A percentile compares a stretch with the other conserved stretches of the same genome.
These are phyloP conservation scores for Hystrix cristata DNA, from an alignment of 2,113 vertebrate genomes.

Conservation along the genomic window DNA sequence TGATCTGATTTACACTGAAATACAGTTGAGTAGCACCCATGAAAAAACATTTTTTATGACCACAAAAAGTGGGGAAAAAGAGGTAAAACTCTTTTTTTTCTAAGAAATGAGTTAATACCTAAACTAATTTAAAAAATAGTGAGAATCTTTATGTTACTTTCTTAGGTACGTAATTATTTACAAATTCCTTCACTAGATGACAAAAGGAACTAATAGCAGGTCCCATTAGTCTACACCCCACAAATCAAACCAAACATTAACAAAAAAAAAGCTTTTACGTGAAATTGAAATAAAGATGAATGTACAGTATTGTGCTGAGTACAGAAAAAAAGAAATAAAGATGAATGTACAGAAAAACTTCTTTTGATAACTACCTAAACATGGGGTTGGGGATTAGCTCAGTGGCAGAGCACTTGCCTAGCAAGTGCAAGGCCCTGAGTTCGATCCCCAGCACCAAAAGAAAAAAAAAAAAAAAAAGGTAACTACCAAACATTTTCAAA, in stretches of 20 bases:
- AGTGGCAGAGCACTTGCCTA: too few species aligned
- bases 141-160: background rate
- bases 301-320: background rate
- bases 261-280: background rate
- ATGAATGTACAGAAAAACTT: background rate
- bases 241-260: slow-evolving; percentile 33
- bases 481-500: slow-evolving; percentile 35
- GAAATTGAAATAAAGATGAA: background rate
- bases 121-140: slow-evolving; percentile 32
- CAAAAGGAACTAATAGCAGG: background rate
- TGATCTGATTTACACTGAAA: background rate
- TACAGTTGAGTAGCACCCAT: background rate
- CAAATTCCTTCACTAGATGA: background rate
- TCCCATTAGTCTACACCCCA: background rate
- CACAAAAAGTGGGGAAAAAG: background rate
- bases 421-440: too few species aligned
- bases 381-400: too few species aligned
- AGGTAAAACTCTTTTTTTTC: background rate
- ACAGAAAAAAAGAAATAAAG: background rate
- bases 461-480: too few species aligned
- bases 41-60: background rate
- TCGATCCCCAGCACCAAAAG: too few species aligned
- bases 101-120: slow-evolving; percentile 15
- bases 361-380: background rate
- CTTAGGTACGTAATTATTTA: background rate